Base-by-base conservation (phyloP, 2,113 vertebrate species). In the Acanthochromis polyacanthus region DNA sequence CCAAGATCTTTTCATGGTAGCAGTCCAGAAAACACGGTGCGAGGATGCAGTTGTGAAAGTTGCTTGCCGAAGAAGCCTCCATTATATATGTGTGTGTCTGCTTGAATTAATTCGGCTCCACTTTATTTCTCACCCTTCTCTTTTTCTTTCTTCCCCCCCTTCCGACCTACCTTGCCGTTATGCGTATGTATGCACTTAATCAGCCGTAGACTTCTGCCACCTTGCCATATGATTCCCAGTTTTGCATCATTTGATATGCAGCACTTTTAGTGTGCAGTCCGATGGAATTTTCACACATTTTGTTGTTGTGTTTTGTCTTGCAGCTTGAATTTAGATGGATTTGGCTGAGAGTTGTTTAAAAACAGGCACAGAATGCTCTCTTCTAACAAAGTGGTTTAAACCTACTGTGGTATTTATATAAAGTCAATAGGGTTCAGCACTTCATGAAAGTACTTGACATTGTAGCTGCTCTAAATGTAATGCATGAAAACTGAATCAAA, bases 191-290 rank as follows among this genome's bases (percentile, higher is more conserved):
- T 62, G 64, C 73, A 81, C 83, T 86, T 87, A 84, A 91, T 91
- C 88, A 66, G 43, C 19, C 48, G 12, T 30, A 6, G 71, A 60
- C 53, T 76, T 61, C 70, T 74, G 78, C 60, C 62, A 64, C 59
- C 81, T 77, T 0, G 59, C 91, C 87, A 86, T 85, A 86, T 83
- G 89, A 22, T 82, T 91, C 70, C 59, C 81, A 80, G 78, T 72
- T 77, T 30, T 30, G 30, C 30, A 30, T 30, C 30, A 30, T 30
- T 30, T 4, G 30, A 30, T 30, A 30, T 30, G 30, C 30, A 30
- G 30, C 6, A 5, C 6, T 30, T 30, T 30, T 30, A 74, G 51
- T n/a, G 36, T 81, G 76, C 38, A 30, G 6, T 30, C 30, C 3
- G 6, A 6, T 30, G 2, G 30, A 30, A 30, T 30, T 30, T 30